Evolutionary conservation across 2,797 vertebrate species (phyloP), one percentile per base, ranked within the genome.

Genomic region (Lithobates pipiens): DNA sequence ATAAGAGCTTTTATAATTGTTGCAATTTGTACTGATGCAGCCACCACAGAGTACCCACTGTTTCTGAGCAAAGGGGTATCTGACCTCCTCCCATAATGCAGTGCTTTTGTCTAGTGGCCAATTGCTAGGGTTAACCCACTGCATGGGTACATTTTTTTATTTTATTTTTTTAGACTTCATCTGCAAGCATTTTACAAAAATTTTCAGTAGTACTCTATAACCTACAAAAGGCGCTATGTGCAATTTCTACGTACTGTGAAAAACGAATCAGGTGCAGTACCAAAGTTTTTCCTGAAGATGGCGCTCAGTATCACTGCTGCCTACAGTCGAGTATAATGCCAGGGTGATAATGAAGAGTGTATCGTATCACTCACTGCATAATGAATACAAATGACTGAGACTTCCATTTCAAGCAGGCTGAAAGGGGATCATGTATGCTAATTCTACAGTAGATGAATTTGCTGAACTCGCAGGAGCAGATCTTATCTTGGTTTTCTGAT

Each of bases 341-440:
- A 50, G 42, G 70, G 23, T 69, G 25, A 57, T 39, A 57, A 68
- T 72, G 65, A 32, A 71, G 29, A 46, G 23, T 10, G 21, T 57
- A 80, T 80, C n/a, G 36, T 42, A 61, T 81, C 10, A 39, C 79
- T 44, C n/a, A 10, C 32, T 42, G n/a, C 61, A 36, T 80, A 80
- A 71, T 80, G 46, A 71, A 80, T 71, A 72, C 78, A 80, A 80
- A 80, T 71, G 78, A 57, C 68, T 74, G 50, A 50, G 70, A 15
- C 61, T 70, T 82, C 46, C 32, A 82, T 36, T 74, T 74, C 70
- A 61, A 15, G 32, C 36, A 9, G 54, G 34, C 25, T 75, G 61
- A 68, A 23, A 46, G 39, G 67, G 63, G 65, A 67, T 36, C 70
- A 57, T 29, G 50, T 36, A 65, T 73, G 70, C 50, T 63, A 82